Evolutionary conservation across 2,797 vertebrate species (phyloP), one percentile per base, ranked within the genome.

Genomic region (Antennarius maculatus): DNA sequence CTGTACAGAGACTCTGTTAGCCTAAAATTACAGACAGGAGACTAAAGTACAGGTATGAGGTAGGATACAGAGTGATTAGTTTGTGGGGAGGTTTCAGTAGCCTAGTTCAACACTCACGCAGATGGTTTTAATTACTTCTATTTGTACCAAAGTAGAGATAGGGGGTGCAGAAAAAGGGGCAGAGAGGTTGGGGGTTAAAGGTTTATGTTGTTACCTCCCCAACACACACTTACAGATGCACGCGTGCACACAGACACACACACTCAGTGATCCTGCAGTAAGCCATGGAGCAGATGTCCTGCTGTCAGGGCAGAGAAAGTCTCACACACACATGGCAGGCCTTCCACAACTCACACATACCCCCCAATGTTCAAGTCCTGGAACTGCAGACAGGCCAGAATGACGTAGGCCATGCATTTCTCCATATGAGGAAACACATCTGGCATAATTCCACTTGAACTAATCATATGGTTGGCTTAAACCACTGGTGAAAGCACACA

Each of bases 281-380:
- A 93, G 83, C 86, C 86, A 73, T 66, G 83, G 52, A 83, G 77
- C 93, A 94, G 92, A 94, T 92, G 92, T 92, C 61, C 70, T 42
- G 66, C 83, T 81, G 83, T 88, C 87, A 86, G 71, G 72, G 82
- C 83, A 86, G 71, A 83, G 86, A 83, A 85, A 84, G 81, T 86
- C 86, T 85, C 56, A 65, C 66, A 72, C 79, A 77, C 75, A 66
- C 52, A 31, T 31, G 2, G 39, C 14, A 45, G 65, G 54, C 17
- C 51, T 60, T 85, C 13, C 41, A 71, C 61, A 71, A 88, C 87
- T 85, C 89, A 85, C 77, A 77, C 62, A 87, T 86, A 77, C 92
- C 91, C 72, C 89, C 88, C 60, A 66, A 76, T 86, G 92, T 87
- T 50, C 70, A 69, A 1, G 3, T 31, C 23, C 10, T 37, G 62